Conservation (phyloP, 2,113 vertebrate species). For the Odobenus rosmarus region DNA sequence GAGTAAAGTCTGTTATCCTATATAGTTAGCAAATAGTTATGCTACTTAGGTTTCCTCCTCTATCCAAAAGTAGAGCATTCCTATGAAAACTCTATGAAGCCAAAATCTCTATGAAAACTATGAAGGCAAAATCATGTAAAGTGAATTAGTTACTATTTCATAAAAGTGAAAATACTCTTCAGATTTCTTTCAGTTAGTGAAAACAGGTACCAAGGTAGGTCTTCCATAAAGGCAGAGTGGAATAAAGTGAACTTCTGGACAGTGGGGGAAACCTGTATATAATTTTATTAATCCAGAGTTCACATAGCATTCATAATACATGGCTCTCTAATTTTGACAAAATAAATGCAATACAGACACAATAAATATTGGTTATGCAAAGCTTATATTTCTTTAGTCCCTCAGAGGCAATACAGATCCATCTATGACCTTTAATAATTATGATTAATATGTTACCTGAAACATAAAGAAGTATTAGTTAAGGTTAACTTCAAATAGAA, state of each 20-base stretch:
- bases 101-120: too few relatives aligned
- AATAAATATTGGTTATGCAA: background rate
- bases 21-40: background rate
- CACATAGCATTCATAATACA: background rate
- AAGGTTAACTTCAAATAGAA: background rate
- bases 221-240: background rate
- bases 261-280: background rate
- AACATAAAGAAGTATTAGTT: background rate
- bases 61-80: background rate
- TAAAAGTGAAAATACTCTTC: background rate
- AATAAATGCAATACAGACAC: background rate
- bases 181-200: background rate
- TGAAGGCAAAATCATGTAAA: background rate
- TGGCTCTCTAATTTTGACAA: background rate
- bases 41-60: background rate
- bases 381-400: background rate
- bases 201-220: background rate
- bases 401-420: background rate
- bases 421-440: background rate
- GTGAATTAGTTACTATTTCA: background rate
- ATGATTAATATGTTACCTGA: background rate
- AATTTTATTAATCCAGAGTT: background rate
- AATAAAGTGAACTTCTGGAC: background rate
- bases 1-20: background rate
- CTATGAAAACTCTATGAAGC: background rate